These are phyloP conservation scores for Hyppa rectilinea DNA, from an alignment of 2,888 invertebrate species.

Conservation along the genomic window DNA sequence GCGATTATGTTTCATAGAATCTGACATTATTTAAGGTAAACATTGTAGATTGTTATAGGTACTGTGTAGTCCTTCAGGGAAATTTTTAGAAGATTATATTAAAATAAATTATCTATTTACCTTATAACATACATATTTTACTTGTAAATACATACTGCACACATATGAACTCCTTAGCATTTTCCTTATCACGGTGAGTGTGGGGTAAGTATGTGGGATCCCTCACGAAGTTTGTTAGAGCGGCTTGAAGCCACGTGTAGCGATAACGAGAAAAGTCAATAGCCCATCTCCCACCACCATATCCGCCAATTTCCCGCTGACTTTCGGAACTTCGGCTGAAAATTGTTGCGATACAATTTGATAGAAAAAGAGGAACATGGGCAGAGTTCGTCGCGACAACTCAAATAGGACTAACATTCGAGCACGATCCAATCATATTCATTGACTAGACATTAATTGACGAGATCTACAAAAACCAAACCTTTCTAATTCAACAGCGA, in stretches of 20 bases:
- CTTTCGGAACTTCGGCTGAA: slow-evolving; percentile 41
- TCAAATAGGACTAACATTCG: neutral
- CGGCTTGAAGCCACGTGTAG: slow-evolving; percentile 50
- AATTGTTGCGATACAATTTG: slow-evolving; percentile 53
- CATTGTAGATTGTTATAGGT: neutral
- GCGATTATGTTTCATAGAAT: slow-evolving; percentile 4
- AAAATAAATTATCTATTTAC: slow-evolving; percentile 11
- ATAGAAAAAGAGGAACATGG: slow-evolving; percentile 34
- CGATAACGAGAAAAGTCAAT: slow-evolving; percentile 62
- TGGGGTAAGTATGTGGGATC: slow-evolving; percentile 31
- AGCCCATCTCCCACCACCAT: slow-evolving; percentile 52
- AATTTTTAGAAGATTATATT: neutral
- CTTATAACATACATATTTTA: neutral
- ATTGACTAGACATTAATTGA: no score
- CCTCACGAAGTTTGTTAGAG: slow-evolving; percentile 44
- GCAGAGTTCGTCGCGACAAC: neutral
- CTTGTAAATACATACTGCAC: neutral
- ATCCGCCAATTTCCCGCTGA: slow-evolving; percentile 45
- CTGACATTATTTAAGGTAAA: neutral
- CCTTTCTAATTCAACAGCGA: neutral
- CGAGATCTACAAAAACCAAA: neutral
- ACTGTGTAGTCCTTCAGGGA: neutral
- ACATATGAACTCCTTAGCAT: slow-evolving; percentile 15
- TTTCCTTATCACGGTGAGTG: slow-evolving; percentile 47
- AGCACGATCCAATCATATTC: neutral